Conservation (phyloP, 2,797 vertebrate species). For the Heliangelus exortis region DNA sequence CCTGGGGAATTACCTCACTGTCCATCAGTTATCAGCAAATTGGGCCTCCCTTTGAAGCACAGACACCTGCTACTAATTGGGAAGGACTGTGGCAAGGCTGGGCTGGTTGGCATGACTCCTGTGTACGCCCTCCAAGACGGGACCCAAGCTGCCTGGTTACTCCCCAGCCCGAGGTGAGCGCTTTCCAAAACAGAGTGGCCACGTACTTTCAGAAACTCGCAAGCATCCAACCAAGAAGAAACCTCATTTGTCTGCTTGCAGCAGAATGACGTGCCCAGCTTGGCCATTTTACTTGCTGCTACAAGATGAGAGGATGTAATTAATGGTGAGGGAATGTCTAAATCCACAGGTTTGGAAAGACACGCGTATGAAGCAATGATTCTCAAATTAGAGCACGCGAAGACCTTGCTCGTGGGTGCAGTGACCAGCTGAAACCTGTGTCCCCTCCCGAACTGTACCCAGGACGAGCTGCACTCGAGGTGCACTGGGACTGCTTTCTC, state of each 20-base stretch:
- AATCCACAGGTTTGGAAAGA: background rate
- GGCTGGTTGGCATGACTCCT: background rate
- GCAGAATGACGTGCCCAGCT: background rate
- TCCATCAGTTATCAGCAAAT: background rate
- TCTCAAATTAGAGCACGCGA: background rate
- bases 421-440: background rate
- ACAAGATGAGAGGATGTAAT: constrained; percentile 12
- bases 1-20: background rate
- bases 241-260: fast-evolving
- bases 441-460: fast-evolving
- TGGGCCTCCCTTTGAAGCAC: background rate
- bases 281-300: background rate
- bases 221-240: background rate
- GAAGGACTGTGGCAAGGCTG: fast-evolving
- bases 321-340: constrained; percentile 62
- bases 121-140: fast-evolving
- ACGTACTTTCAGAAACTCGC: background rate
- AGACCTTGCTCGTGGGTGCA: background rate
- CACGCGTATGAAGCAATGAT: background rate
- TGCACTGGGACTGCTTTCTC: fast-evolving
- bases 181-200: background rate
- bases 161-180: background rate
- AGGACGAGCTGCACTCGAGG: background rate
- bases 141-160: background rate
- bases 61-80: background rate